Base-by-base conservation (phyloP, 2,797 vertebrate genomes). In the Sylvia borin region DNA sequence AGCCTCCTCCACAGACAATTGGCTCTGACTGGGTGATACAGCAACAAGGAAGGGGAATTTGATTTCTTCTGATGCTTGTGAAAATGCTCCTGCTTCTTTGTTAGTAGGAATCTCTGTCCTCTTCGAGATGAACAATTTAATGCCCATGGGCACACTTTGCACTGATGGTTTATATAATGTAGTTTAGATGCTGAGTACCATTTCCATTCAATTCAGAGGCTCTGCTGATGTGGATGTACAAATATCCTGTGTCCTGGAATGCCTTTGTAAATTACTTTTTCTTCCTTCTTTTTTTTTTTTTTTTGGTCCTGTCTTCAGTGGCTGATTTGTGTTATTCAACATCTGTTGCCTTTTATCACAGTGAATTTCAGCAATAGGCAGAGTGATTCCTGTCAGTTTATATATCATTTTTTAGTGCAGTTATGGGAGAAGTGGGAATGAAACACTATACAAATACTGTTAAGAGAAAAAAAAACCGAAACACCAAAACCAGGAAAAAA, bases 331-430 rank as follows among this genome's bases (percentile, higher is more conserved):
- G 38, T 88, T 79, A 36, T 51, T 89, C 60, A 79, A n/a, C 55
- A 67, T 83, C 79, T 94, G 72, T 88, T 93, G 34, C 72, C 58
- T 90, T 90, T 96, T 91, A 92, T 82, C 53, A 70, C 60, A 74
- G 24, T 87, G 53, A 85, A 66, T 87, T 91, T 90, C 45, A 93
- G 57, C 74, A 88, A 58, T 7, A 91, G 65, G 22, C 16, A 92
- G 25, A 88, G 47, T 61, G 54, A 50, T 78, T 85, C 26, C 26
- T n/a, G 88, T 66, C 64, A 73, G 31, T 65, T 92, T 73, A 62
- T 68, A 22, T 80, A 64, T 85, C 1, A 61, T 74, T 86, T 86
- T 93, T 82, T 50, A 67, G 26, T 74, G 22, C 29, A 65, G 26
- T 83, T 93, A 54, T 25, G 21, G 65, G 60, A 85, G 26, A 20